Evolutionary conservation across 1,140 invertebrate species (phyloP), one percentile per base, ranked within the genome.

Genomic region (Drosophila chauvacae): DNA sequence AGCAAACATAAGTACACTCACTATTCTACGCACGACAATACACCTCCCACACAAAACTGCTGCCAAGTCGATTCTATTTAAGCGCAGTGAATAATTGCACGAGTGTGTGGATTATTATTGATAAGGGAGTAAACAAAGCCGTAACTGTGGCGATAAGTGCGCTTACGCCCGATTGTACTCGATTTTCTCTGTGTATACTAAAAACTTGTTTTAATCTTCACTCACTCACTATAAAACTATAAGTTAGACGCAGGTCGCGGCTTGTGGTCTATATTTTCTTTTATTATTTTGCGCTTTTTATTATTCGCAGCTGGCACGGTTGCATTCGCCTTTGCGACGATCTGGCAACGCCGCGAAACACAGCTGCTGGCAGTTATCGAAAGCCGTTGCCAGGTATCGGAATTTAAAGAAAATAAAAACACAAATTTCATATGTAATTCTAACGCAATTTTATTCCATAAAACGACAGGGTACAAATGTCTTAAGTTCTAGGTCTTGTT

Each of bases 371-470:
- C 10, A 5, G 7, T 28, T 62, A 63, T 45, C 39, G 39, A 35
- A 18, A 16, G 16, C 6, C 18, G 37, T n/a, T 14, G n/a, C 7
- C 0, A 18, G 28, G 0, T n/a, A 14, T 23, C 28, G n/a, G 13
- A 60, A 51, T 62, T 65, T 65, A 0, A 28, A 65, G 62, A 9
- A 3, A n/a, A 23, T 23, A 23, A 18, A 28, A 37, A 16, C 9
- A 51, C 0, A 1, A 7, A n/a, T 48, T 71, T 78, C 16, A 42
- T 65, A 69, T 55, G n/a, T 69, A 62, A 65, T 80, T 84, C 51
- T 80, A 71, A 45, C 68, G 51, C 55, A 72, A 51, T 69, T 59
- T 86, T 83, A 87, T 87, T 87, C 42, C 56, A 69, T 76, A 73
- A 79, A 59, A 53, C 51, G 59, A 74, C 47, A 64, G 58, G 66